Evolutionary conservation across 2,888 invertebrate genomes (phyloP), one percentile per base, ranked within the genome.

Genomic region (Zele albiditarsus): DNA sequence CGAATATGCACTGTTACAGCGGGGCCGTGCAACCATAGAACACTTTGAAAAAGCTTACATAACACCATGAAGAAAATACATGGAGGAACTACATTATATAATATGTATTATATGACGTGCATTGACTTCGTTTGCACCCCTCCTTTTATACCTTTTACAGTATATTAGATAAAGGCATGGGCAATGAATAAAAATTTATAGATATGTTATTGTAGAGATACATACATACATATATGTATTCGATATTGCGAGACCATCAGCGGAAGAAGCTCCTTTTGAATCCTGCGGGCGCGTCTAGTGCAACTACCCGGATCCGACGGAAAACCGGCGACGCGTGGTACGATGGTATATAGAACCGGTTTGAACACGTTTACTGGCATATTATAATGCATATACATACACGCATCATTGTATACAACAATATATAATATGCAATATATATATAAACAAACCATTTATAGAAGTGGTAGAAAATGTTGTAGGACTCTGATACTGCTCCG

Each of bases 271-370:
- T 69, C 58, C 69, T 74, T 63, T 74, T 73, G 58, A 70, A 58
- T 70, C 66, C 70, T 74, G 74, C 74, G 73, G 79, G 77, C 75
- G 77, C 74, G 76, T 79, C 53, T 70, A 81, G 80, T 78, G 80
- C 79, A 77, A 84, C 84, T 80, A 83, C 87, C 87, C 87, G 87
- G 87, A 87, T 87, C 87, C 86, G 84, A 84, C 82, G 83, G 82
- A 82, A 80, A 82, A 70, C 75, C 65, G 38, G n/a, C 33, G 67
- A 57, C 85, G 85, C 83, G 81, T 79, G 80, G 84, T 85, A 85
- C 84, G 84, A 86, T 84, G 83, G 78, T 46, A 46, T 53, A 53
- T 20, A 58, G 71, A 87, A 87, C 87, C 86, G 87, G 87, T 87
- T 86, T 76, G 77, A 76, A 76, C 74, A 74, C 79, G 76, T 80